A percentile compares a stretch with the other conserved stretches of the same genome.
These are phyloP conservation scores for Tholera decimalis DNA, from an alignment of 2,888 invertebrate species.

Conservation along the genomic window DNA sequence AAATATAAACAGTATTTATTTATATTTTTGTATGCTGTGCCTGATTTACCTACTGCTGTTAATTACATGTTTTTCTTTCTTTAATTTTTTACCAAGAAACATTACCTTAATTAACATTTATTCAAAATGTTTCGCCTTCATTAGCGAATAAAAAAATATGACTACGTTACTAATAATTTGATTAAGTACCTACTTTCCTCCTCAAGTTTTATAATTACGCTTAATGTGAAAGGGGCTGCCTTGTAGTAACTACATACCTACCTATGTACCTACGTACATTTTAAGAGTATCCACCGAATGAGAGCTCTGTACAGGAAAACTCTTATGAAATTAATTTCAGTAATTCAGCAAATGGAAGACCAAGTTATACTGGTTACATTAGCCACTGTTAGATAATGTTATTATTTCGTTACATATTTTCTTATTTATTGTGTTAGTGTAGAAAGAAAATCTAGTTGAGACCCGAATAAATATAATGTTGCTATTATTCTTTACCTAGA, in stretches of 20 bases:
- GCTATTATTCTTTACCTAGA: not conserved
- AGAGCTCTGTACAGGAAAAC: slow-evolving; percentile 47
- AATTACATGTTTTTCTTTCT: too few relatives aligned
- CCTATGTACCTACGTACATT: slow-evolving; percentile 27
- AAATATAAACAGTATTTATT: too few relatives aligned
- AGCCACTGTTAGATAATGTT: slow-evolving; percentile 51
- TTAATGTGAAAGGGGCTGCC: slow-evolving; percentile 63
- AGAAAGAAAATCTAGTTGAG: slow-evolving; percentile 2
- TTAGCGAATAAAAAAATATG: slow-evolving; percentile 61
- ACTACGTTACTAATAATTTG: slow-evolving; percentile 64
- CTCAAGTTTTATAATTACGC: slow-evolving; percentile 66
- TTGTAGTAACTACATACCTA: slow-evolving; percentile 26
- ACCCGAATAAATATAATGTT: slow-evolving; percentile 13
- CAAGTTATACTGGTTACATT: slow-evolving; percentile 49
- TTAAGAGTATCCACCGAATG: slow-evolving; percentile 15
- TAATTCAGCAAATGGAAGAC: slow-evolving; percentile 55
- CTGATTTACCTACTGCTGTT: too few relatives aligned
- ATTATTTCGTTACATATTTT: slow-evolving; percentile 61
- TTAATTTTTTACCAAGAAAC: slow-evolving; percentile 7
- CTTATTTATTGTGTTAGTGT: slow-evolving; percentile 56
- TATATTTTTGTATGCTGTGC: too few relatives aligned
- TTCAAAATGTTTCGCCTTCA: slow-evolving; percentile 56
- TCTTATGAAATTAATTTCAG: slow-evolving; percentile 44
- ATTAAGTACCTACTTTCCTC: slow-evolving; percentile 45
- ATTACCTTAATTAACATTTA: slow-evolving; percentile 39